phyloP scores from a whole-genome alignment of 2,888 invertebrate species.

The Tipula lateralis region DNA sequence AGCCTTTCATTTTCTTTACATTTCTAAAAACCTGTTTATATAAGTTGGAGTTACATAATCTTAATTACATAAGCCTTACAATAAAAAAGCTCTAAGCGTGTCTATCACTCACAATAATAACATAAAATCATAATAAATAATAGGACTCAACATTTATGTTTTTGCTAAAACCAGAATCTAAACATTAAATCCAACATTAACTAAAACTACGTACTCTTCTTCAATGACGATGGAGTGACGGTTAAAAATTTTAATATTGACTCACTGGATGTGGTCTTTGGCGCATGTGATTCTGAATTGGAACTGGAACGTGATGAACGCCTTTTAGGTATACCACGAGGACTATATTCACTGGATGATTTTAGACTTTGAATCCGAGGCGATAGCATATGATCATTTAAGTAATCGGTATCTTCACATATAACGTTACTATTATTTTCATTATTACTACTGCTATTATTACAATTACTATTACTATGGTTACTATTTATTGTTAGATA shows the following conservation, averaged over 20 bases:
- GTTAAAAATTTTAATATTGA: constrained; percentile 46
- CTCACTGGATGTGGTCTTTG: constrained; percentile 44
- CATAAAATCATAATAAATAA: not conserved
- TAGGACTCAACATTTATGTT: not conserved
- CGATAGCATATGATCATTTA: constrained; percentile 37
- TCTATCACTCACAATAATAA: constrained; percentile 19
- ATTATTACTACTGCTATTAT: constrained; percentile 2
- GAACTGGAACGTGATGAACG: constrained; percentile 41
- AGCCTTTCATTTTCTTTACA: not conserved
- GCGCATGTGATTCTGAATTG: constrained; percentile 25
- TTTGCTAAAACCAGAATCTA: not conserved
- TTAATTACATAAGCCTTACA: not conserved
- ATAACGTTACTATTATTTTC: not conserved
- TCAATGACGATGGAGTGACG: not conserved
- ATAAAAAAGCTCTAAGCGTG: not conserved
- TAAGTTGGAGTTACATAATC: not conserved
- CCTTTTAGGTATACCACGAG: constrained; percentile 39
- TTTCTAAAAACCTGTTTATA: not conserved
- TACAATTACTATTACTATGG: constrained; percentile 33
- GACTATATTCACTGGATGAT: constrained; percentile 41
- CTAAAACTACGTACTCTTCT: not conserved
- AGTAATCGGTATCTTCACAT: not conserved
- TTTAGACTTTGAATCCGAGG: constrained; percentile 44
- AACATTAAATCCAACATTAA: not conserved
- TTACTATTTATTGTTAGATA: constrained; percentile 35